These are phyloP conservation scores for Zaprionus gabonicus DNA, from an alignment of 1,140 invertebrate genomes.

Conservation along the genomic window DNA sequence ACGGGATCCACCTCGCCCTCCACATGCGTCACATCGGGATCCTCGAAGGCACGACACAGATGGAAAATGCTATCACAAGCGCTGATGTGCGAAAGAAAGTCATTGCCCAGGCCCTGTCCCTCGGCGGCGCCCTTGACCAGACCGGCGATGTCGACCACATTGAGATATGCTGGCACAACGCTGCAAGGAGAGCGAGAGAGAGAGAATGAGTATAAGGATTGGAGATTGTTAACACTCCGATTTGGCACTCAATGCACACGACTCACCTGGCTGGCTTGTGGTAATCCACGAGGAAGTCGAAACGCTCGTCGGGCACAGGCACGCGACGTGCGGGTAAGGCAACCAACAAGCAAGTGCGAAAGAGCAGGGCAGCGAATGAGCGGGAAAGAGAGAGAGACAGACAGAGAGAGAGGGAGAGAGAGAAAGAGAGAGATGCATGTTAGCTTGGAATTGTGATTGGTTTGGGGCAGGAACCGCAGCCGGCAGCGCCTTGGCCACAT, in stretches of 20 bases:
- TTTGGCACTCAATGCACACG: conserved; percentile 18
- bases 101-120: conserved; percentile 99
- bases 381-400: conserved; percentile 1
- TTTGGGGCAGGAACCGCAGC: conserved; percentile 36
- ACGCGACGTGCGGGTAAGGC: conserved; percentile 92
- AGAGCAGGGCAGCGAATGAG: conserved; percentile 32
- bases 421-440: conserved; percentile 45
- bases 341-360: conserved; percentile 51
- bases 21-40: conserved; percentile 98
- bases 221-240: conserved; percentile 16
- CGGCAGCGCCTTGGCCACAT: conserved; percentile 46
- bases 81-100: conserved; percentile 98
- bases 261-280: conserved; percentile 97
- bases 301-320: conserved; percentile 98
- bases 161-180: conserved; percentile 98
- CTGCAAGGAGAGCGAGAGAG: conserved; percentile 85
- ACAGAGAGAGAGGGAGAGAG: not conserved
- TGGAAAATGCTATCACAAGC: conserved; percentile 99
- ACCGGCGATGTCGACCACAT: conserved; percentile 99
- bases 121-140: conserved; percentile 99
- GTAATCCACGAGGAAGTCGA: conserved; percentile 96
- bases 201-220: not conserved
- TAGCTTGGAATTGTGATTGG: conserved; percentile 48
- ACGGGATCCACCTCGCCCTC: conserved; percentile 99
- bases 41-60: conserved; percentile 98